Conservation (phyloP, 1,140 invertebrate genomes). For the Pomacea maculata region DNA sequence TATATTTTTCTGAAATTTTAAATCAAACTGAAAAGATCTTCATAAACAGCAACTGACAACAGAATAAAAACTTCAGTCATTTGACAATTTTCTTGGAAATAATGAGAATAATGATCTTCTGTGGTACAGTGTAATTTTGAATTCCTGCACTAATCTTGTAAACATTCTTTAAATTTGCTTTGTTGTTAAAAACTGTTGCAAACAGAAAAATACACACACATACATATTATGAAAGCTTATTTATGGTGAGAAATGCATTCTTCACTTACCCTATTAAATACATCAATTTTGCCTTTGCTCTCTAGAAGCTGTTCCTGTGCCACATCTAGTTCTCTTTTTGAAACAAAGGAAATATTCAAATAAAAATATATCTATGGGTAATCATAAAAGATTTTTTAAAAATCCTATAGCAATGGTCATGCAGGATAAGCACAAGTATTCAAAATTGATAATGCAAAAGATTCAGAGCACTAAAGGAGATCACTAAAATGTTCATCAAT, state of each 20-base stretch:
- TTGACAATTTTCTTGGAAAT: neutral
- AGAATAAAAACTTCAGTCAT: neutral
- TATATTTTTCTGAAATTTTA: too few relatives aligned
- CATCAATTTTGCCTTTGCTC: slow-evolving; percentile 53
- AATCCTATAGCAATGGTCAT: too few relatives aligned
- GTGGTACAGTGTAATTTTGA: too few relatives aligned
- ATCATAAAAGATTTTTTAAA: too few relatives aligned
- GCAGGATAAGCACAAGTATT: too few relatives aligned
- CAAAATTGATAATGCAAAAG: too few relatives aligned
- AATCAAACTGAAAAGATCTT: too few relatives aligned
- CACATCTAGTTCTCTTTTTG: slow-evolving; percentile 54
- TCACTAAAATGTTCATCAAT: too few relatives aligned
- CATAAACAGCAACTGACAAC: neutral
- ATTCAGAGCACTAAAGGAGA: too few relatives aligned
- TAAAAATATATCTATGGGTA: neutral
- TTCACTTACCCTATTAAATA: slow-evolving; percentile 49
- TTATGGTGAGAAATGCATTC: neutral
- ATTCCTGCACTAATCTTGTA: too few relatives aligned
- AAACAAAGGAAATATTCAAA: slow-evolving; percentile 1
- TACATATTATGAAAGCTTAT: neutral
- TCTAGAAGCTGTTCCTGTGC: slow-evolving; percentile 48
- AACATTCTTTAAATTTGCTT: too few relatives aligned
- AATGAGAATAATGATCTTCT: too few relatives aligned
- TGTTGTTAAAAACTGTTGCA: neutral
- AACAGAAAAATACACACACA: neutral